Percentiles rank a stretch among this genome's conserved stretches.
These are phyloP conservation scores for Eupithecia vulgata DNA, from an alignment of 2,888 invertebrate genomes.

Conservation along the genomic window DNA sequence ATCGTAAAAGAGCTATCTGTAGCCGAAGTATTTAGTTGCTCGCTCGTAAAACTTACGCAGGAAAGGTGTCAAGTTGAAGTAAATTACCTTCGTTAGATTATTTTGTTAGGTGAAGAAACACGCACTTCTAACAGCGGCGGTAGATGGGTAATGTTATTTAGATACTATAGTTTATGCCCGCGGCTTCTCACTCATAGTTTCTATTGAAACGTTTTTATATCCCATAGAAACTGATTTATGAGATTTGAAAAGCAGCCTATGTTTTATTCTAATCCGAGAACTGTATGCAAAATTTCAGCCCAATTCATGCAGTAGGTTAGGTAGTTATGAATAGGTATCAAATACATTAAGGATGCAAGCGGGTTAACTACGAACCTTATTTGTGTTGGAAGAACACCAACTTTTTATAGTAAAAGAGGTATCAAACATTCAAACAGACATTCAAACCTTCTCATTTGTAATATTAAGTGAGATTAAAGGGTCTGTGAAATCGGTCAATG, in stretches of 20 bases:
- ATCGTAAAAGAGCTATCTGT: constrained; percentile 28
- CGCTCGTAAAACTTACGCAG: constrained; percentile 29
- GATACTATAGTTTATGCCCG: not conserved
- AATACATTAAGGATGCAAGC: no score
- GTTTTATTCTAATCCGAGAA: not conserved
- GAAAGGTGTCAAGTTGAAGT: constrained; percentile 9
- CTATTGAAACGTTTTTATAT: not conserved
- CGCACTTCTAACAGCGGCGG: not conserved
- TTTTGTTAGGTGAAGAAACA: constrained; percentile 5
- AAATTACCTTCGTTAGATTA: not conserved
- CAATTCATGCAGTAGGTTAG: not conserved
- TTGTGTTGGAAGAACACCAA: no score
- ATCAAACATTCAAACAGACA: not conserved
- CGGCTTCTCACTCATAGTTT: no score
- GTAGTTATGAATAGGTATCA: not conserved
- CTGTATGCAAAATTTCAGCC: not conserved
- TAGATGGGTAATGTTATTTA: not conserved
- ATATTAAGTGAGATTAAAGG: not conserved
- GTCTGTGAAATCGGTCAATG: no score
- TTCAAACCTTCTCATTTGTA: not conserved
- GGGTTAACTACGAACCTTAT: no score
- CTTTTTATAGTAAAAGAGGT: no score
- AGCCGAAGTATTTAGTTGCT: constrained; percentile 26
- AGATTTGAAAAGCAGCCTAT: no score
- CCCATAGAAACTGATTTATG: not conserved